These are phyloP conservation scores for Strix uralensis DNA, from an alignment of 2,113 vertebrate species.

Conservation along the genomic window DNA sequence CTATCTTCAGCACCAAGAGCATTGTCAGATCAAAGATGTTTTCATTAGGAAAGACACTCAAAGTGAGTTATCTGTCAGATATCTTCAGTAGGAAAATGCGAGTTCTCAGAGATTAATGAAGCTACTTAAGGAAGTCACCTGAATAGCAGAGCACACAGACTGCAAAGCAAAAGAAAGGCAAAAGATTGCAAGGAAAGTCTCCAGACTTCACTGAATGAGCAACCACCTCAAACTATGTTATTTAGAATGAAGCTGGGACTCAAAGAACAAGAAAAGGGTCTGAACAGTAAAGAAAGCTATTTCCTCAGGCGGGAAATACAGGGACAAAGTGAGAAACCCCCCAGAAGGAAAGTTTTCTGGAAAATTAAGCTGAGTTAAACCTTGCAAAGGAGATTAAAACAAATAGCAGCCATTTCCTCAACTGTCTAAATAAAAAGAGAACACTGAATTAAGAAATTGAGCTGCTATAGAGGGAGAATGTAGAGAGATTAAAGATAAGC, in stretches of 20 bases:
- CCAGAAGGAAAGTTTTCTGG: background rate
- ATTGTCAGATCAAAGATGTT: slow-evolving; percentile 1
- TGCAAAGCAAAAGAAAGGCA: background rate
- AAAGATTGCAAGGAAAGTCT: background rate
- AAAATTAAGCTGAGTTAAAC: slow-evolving; percentile 26
- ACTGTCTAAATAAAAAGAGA: slow-evolving; percentile 13
- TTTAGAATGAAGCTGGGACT: background rate
- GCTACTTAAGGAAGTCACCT: slow-evolving; percentile 17
- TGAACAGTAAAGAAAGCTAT: background rate
- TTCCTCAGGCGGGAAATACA: background rate
- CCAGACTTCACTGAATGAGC: background rate
- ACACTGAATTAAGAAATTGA: background rate
- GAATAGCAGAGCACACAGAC: background rate
- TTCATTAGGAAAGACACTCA: background rate
- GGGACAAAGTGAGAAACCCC: background rate
- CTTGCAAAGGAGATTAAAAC: slow-evolving; percentile 14
- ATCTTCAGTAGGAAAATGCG: background rate
- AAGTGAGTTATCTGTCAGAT: slow-evolving; percentile 3
- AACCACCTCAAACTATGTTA: background rate
- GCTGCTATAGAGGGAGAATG: background rate
- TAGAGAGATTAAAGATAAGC: background rate
- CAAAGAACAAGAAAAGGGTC: background rate
- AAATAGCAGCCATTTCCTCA: slow-evolving; percentile 9
- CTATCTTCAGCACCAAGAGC: background rate
- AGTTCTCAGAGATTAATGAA: slow-evolving; percentile 14